phyloP scores from a whole-genome alignment of 2,113 vertebrate genomes.

The Oreocharis arfaki region DNA sequence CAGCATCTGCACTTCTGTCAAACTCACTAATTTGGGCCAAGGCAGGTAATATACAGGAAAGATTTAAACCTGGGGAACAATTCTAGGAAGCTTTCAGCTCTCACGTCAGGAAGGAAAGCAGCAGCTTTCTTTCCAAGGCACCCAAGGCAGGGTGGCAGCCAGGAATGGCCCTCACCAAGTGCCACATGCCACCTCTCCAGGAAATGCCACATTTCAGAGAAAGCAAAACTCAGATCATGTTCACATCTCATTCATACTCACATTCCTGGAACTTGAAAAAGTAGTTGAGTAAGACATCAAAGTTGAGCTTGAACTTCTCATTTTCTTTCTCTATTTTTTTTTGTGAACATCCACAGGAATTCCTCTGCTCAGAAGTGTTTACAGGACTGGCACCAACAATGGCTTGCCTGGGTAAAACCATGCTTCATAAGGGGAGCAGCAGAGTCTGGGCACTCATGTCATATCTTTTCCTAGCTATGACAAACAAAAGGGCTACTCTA shows the following conservation, averaged over 20 bases:
- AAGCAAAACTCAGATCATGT: not conserved
- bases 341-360: not conserved
- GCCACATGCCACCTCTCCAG: rapidly evolving
- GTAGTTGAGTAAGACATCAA: not conserved
- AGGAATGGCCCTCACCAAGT: not conserved
- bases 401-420: not conserved
- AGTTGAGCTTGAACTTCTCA: not conserved
- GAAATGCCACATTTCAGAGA: not conserved
- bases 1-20: not conserved
- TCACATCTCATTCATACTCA: not conserved
- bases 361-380: not conserved
- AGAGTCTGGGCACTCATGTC: not conserved
- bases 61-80: not conserved
- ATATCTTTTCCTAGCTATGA: not conserved
- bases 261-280: not conserved
- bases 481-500: not conserved
- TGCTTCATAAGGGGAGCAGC: not conserved
- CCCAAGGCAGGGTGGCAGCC: not conserved
- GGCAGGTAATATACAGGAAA: not conserved
- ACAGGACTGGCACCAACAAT: not conserved
- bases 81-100: not conserved
- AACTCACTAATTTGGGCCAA: not conserved
- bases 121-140: too few relatives aligned
- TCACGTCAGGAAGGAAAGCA: rapidly evolving
- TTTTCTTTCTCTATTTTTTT: not conserved